Evolutionary conservation across 2,797 vertebrate genomes (phyloP).

Genomic region (Cetoscarus ocellatus): DNA sequence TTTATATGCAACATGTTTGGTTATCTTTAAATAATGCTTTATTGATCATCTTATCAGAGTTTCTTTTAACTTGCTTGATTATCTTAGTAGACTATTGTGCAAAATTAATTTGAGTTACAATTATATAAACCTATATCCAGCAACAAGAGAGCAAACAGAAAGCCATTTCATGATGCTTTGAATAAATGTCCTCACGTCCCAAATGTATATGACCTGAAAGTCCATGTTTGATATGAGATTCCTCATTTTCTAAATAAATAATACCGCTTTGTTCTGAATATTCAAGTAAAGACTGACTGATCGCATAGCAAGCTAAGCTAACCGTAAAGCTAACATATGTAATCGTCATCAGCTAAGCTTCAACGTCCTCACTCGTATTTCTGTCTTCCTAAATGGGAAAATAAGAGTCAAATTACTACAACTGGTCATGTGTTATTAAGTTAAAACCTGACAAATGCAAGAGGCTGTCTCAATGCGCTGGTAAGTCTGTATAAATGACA

Average conservation of each 20-base stretch:
- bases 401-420: neutral
- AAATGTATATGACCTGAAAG: accelerated
- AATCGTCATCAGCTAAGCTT: conserved; percentile 54
- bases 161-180: neutral
- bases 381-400: accelerated
- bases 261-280: neutral
- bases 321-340: conserved; percentile 43
- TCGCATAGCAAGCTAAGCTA: conserved; percentile 22
- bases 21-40: too few species aligned
- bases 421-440: neutral
- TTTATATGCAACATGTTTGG: too few species aligned
- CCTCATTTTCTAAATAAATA: neutral
- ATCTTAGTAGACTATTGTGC: too few species aligned
- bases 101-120: too few species aligned
- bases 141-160: conserved; percentile 5
- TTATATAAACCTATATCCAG: too few species aligned
- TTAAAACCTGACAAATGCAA: neutral
- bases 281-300: neutral
- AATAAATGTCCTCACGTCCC: too few species aligned
- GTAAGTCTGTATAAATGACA: conserved; percentile 17
- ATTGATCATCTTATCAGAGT: too few species aligned
- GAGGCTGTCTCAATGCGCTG: too few species aligned
- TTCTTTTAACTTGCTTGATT: too few species aligned
- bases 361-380: conserved; percentile 3
- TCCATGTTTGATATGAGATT: accelerated